Percentiles rank a stretch among this genome's conserved stretches.
Evolutionary conservation across 30 jellyfish, hydroid and myxozoan species (phyloP).

Genomic region (Sanderia malayensis): DNA sequence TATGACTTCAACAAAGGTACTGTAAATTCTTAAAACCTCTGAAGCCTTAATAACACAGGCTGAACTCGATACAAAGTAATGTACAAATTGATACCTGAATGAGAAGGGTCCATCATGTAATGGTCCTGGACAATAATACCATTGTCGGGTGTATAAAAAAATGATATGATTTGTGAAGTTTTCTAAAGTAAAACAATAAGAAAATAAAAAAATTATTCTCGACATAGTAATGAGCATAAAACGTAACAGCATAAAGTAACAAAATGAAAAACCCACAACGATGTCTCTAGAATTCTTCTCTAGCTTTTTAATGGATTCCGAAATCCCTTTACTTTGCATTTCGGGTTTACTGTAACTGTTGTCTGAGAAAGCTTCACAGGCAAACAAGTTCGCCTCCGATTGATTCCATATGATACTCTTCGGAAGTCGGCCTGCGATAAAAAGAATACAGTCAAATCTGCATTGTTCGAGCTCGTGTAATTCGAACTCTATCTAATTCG

Average conservation of each 20-base stretch:
- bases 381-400: constrained; percentile 78
- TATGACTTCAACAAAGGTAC: too few relatives aligned
- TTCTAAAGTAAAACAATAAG: too few relatives aligned
- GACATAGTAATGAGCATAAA: too few relatives aligned
- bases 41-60: too few relatives aligned
- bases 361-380: constrained; percentile 66
- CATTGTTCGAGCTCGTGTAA: too few relatives aligned
- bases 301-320: not conserved
- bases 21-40: too few relatives aligned
- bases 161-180: too few relatives aligned
- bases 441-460: too few relatives aligned
- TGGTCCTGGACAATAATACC: constrained; percentile 93
- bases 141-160: constrained; percentile 86
- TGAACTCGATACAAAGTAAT: not conserved
- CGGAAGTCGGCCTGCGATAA: not conserved
- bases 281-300: constrained; percentile 4
- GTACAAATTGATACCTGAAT: constrained; percentile 21
- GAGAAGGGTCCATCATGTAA: constrained; percentile 56
- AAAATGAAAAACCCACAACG: not conserved
- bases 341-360: constrained; percentile 19
- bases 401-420: constrained; percentile 75
- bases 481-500: too few relatives aligned
- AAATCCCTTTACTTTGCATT: constrained; percentile 4
- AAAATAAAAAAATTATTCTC: not conserved
- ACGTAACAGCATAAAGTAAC: not conserved